A percentile compares a stretch with the other conserved stretches of the same genome.
Evolutionary conservation across 2,797 vertebrate species (phyloP).

Genomic region (Sciaenops ocellatus): DNA sequence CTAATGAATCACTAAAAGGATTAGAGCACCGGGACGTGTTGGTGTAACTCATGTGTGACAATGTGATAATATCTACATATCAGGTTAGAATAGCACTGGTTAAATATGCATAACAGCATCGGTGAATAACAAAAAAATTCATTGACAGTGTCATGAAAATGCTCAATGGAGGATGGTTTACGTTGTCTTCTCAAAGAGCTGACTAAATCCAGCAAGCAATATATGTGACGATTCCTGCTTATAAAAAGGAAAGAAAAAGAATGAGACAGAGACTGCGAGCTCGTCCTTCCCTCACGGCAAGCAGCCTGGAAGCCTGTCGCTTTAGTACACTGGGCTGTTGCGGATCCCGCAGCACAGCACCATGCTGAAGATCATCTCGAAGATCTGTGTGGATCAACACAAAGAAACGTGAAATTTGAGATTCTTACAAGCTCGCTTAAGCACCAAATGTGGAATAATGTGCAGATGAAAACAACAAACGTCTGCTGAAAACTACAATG

Average conservation of each 20-base stretch:
- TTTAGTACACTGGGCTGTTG: slow-evolving; percentile 96
- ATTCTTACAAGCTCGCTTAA: not conserved
- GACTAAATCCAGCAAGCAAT: slow-evolving; percentile 77
- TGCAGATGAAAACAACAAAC: no score
- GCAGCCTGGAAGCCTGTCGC: slow-evolving; percentile 34
- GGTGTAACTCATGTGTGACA: slow-evolving; percentile 43
- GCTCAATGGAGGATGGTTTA: slow-evolving; percentile 42
- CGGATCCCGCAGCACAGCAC: slow-evolving; percentile 98
- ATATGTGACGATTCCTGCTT: slow-evolving; percentile 66
- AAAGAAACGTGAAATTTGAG: not conserved
- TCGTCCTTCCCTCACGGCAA: slow-evolving; percentile 55
- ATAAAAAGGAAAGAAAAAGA: slow-evolving; percentile 56
- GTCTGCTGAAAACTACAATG: not conserved
- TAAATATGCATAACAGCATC: slow-evolving; percentile 69
- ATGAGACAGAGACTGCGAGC: not conserved
- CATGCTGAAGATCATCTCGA: slow-evolving; percentile 99
- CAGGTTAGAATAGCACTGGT: slow-evolving; percentile 57
- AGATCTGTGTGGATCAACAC: slow-evolving; percentile 86
- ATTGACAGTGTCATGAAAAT: slow-evolving; percentile 65
- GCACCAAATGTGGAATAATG: not conserved
- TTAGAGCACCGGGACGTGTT: slow-evolving; percentile 52
- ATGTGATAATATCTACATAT: slow-evolving; percentile 58
- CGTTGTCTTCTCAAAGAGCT: slow-evolving; percentile 50
- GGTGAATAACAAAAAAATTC: slow-evolving; percentile 58
- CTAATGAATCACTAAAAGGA: slow-evolving; percentile 59